Evolutionary conservation across 2,113 vertebrate genomes (phyloP).

Genomic region (Cynoglossus semilaevis): DNA sequence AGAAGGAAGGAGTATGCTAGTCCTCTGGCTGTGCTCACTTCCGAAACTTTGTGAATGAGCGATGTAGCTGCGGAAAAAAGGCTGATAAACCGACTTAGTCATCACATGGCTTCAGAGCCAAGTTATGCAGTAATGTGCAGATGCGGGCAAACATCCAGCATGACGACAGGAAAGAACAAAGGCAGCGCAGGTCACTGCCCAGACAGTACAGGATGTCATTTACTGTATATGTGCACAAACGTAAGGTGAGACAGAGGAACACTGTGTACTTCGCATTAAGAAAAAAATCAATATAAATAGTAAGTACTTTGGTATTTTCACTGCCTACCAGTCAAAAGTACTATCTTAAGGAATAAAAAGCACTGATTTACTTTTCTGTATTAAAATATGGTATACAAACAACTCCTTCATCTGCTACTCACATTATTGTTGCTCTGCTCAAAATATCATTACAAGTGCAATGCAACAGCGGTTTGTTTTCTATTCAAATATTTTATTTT

Average conservation of each 20-base stretch:
- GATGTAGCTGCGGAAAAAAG: slow-evolving; percentile 25
- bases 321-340: too few relatives aligned
- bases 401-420: too few relatives aligned
- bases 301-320: too few relatives aligned
- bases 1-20: slow-evolving; percentile 1
- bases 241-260: slow-evolving; percentile 2
- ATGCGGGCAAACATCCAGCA: slow-evolving; percentile 22
- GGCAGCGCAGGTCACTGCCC: slow-evolving; percentile 10
- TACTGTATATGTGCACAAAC: slow-evolving; percentile 11
- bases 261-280: neutral
- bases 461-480: too few relatives aligned
- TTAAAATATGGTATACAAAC: too few relatives aligned
- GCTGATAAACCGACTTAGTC: slow-evolving; percentile 29
- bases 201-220: slow-evolving; percentile 2
- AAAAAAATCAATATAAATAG: neutral
- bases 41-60: slow-evolving; percentile 27
- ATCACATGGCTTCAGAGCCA: slow-evolving; percentile 33
- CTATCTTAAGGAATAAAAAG: too few relatives aligned
- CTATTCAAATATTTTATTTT: too few relatives aligned
- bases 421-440: too few relatives aligned
- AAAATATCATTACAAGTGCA: too few relatives aligned
- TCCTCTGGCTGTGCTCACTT: slow-evolving; percentile 6
- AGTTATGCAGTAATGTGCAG: slow-evolving; percentile 32
- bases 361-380: too few relatives aligned
- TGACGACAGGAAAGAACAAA: slow-evolving; percentile 31